phyloP scores from a whole-genome alignment of 2,888 invertebrate species.

The Heliconius ethilla region DNA sequence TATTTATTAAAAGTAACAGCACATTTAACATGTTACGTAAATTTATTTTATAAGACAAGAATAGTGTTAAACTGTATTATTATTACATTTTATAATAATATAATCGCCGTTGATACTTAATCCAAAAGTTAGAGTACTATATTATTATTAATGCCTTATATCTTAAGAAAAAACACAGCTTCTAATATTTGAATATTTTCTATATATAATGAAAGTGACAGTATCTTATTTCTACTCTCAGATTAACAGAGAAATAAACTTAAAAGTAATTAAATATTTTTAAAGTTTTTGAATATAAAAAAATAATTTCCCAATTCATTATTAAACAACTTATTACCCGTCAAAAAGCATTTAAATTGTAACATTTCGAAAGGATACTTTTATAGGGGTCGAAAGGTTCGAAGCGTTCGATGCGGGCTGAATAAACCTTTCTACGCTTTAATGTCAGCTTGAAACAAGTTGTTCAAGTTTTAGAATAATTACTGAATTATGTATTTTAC shows the following conservation, averaged over 20 bases:
- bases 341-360: constrained; percentile 14
- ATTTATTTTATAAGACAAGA: no score
- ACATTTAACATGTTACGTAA: no score
- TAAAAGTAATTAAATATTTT: neutral
- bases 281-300: neutral
- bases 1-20: no score
- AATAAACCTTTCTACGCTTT: constrained; percentile 18
- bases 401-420: constrained; percentile 33
- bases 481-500: neutral
- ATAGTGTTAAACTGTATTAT: no score
- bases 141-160: no score
- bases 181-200: no score
- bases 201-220: neutral
- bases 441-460: constrained; percentile 12
- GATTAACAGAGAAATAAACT: no score
- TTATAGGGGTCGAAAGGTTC: constrained; percentile 40
- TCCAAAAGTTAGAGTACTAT: no score
- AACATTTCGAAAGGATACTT: constrained; percentile 27
- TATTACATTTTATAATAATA: no score
- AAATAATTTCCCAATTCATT: neutral
- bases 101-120: no score
- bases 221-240: neutral
- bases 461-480: neutral
- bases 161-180: no score
- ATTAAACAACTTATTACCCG: neutral